These are phyloP conservation scores for Microtus montanus DNA, from an alignment of 2,113 vertebrate species.

Conservation along the genomic window DNA sequence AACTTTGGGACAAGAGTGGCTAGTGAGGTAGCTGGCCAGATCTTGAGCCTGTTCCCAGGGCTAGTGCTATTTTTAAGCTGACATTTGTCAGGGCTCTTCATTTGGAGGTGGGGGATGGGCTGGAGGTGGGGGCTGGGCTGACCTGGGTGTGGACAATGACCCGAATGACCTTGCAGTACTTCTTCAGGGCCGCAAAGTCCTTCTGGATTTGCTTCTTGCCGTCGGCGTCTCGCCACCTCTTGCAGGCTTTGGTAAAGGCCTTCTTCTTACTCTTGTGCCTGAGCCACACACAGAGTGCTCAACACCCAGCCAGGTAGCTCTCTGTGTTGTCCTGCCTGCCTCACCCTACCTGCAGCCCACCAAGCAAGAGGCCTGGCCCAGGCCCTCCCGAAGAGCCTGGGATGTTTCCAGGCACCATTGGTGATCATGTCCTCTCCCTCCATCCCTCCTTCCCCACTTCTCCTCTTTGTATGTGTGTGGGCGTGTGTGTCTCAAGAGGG, in stretches of 20 bases:
- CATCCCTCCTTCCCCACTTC: neutral
- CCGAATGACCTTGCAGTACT: constrained; percentile 89
- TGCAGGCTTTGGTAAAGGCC: constrained; percentile 89
- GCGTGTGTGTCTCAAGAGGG: neutral
- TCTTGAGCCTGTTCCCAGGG: neutral
- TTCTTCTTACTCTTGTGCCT: constrained; percentile 91
- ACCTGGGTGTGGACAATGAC: constrained; percentile 91
- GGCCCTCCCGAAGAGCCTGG: neutral
- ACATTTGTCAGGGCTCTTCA: constrained; percentile 68
- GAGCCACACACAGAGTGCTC: neutral
- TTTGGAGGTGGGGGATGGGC: neutral
- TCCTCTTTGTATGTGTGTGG: neutral
- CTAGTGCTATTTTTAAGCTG: constrained; percentile 89
- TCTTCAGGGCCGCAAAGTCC: constrained; percentile 88
- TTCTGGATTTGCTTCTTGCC: constrained; percentile 89
- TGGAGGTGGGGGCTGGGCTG: constrained; percentile 6
- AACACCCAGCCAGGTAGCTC: rapidly evolving
- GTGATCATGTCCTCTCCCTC: neutral
- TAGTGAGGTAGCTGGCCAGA: rapidly evolving
- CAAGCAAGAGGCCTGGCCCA: neutral
- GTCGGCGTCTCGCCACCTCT: constrained; percentile 85
- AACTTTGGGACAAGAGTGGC: neutral
- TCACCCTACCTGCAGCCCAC: neutral
- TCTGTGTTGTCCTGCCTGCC: neutral
- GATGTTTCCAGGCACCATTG: neutral